Percentiles rank a stretch among this genome's conserved stretches.
Conservation (phyloP, 2,113 vertebrate genomes). For the Hypomesus transpacificus region DNA sequence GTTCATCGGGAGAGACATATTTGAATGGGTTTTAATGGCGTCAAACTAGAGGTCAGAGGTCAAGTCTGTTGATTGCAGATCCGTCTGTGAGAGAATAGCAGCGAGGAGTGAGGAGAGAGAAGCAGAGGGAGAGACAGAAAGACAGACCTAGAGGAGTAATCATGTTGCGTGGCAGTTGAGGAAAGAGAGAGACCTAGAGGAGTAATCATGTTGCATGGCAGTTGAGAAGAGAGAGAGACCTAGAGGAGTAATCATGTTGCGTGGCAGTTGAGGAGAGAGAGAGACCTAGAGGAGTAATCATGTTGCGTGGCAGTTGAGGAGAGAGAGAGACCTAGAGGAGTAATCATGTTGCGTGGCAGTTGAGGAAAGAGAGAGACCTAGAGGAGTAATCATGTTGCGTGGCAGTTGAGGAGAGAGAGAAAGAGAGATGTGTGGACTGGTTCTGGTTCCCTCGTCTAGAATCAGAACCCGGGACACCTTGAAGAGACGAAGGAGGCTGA, state of each 20-base stretch:
- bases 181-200: slow-evolving; percentile 11
- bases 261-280: background rate
- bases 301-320: background rate
- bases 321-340: slow-evolving; percentile 11
- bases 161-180: background rate
- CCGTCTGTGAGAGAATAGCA: slow-evolving; percentile 11
- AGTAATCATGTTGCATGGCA: background rate
- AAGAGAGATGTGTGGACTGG: slow-evolving; percentile 21
- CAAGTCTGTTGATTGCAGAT: slow-evolving; percentile 42
- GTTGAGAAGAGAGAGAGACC: slow-evolving; percentile 5
- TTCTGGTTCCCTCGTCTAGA: slow-evolving; percentile 31
- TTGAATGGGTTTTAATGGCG: slow-evolving; percentile 53
- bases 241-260: background rate
- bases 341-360: background rate
- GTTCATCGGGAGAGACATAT: slow-evolving; percentile 14
- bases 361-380: slow-evolving; percentile 7
- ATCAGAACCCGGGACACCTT: slow-evolving; percentile 24
- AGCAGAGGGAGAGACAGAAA: slow-evolving; percentile 3
- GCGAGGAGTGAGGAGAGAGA: slow-evolving; percentile 21
- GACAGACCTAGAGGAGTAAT: slow-evolving; percentile 4
- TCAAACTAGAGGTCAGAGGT: slow-evolving; percentile 56
- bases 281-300: slow-evolving; percentile 6
- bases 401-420: slow-evolving; percentile 13
- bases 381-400: background rate
- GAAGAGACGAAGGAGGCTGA: slow-evolving; percentile 1